A percentile compares a stretch with the other conserved stretches of the same genome.
Conservation (phyloP, 2,888 invertebrate genomes). For the Metalampra italica region DNA sequence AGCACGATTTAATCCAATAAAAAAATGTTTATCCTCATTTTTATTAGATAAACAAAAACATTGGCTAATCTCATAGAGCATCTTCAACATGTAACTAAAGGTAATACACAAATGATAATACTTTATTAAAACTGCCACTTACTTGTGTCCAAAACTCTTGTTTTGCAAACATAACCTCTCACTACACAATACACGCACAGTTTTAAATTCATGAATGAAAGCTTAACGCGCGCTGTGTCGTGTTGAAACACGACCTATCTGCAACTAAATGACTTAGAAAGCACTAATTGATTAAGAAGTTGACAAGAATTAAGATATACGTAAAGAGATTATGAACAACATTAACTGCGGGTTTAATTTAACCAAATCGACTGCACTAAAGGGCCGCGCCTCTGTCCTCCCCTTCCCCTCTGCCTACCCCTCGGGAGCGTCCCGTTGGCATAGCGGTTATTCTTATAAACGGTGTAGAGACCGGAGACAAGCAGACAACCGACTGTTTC, state of each 20-base stretch:
- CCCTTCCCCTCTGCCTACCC: conserved; percentile 36
- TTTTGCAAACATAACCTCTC: conserved; percentile 70
- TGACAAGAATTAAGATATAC: conserved; percentile 8
- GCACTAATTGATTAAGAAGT: conserved; percentile 3
- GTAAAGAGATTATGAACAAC: not conserved
- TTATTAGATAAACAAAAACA: not conserved
- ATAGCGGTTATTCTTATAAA: conserved; percentile 60
- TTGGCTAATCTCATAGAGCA: not conserved
- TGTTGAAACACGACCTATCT: no score
- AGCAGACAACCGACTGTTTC: conserved; percentile 15
- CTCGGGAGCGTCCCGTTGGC: conserved; percentile 22
- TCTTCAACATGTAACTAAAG: not conserved
- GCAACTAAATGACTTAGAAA: not conserved
- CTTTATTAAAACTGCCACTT: conserved; percentile 36
- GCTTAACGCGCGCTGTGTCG: not conserved
- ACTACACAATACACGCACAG: conserved; percentile 13
- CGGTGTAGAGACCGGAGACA: conserved; percentile 43
- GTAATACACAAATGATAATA: not conserved
- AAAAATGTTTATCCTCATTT: not conserved
- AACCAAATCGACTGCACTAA: conserved; percentile 10
- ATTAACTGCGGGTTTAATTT: conserved; percentile 3
- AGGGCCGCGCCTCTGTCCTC: conserved; percentile 10
- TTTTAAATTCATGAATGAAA: conserved; percentile 5
- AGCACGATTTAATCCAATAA: not conserved
- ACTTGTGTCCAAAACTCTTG: conserved; percentile 41